These are phyloP conservation scores for Smutsia temminckii DNA, from an alignment of 2,797 vertebrate species.

Conservation along the genomic window DNA sequence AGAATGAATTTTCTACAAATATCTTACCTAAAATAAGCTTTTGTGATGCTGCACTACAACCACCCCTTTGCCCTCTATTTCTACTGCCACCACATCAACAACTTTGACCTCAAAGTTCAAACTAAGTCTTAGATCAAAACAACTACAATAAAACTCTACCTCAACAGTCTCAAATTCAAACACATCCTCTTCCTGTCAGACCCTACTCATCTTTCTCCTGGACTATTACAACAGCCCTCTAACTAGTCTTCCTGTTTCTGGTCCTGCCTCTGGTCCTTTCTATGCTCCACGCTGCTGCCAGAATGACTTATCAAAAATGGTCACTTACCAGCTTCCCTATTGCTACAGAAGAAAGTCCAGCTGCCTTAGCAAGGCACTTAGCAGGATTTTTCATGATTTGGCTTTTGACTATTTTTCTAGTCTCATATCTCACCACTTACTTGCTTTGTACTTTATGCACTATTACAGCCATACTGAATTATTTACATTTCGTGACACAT, in stretches of 20 bases:
- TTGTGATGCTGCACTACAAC: background rate
- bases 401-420: background rate
- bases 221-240: background rate
- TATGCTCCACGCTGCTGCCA: background rate
- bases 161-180: background rate
- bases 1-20: background rate
- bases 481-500: background rate
- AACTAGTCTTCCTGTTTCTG: background rate
- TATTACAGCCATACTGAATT: background rate
- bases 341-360: background rate
- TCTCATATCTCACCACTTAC: background rate
- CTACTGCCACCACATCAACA: background rate
- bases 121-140: constrained; percentile 27
- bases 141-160: background rate
- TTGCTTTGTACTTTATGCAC: background rate
- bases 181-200: background rate
- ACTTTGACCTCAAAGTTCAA: constrained; percentile 23
- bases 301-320: background rate
- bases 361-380: background rate
- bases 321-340: background rate
- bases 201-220: background rate
- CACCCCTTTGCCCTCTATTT: background rate
- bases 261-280: background rate
- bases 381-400: background rate
- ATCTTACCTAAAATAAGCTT: background rate